Evolutionary conservation across 2,797 vertebrate species (phyloP).

Genomic region (Eulemur mongoz): DNA sequence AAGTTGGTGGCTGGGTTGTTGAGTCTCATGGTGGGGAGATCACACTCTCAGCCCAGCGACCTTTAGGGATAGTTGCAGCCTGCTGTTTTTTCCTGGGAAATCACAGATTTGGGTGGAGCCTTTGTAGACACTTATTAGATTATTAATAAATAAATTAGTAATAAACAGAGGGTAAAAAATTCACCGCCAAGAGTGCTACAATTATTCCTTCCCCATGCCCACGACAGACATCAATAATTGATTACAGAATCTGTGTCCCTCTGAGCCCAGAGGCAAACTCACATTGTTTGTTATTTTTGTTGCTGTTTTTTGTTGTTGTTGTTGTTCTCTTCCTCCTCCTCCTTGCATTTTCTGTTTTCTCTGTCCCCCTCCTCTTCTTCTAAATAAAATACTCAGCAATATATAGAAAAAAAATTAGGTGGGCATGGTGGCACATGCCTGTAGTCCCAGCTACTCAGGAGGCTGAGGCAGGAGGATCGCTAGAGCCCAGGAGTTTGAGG

Average conservation of each 20-base stretch:
- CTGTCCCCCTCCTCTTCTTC: neutral
- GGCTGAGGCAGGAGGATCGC: too few species aligned
- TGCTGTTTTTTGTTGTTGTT: fast-evolving
- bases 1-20: fast-evolving
- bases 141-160: neutral
- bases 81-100: neutral
- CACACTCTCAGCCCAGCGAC: neutral
- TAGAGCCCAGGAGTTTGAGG: too few species aligned
- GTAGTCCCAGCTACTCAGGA: too few species aligned
- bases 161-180: neutral
- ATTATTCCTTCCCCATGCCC: fast-evolving
- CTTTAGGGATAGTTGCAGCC: neutral
- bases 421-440: too few species aligned
- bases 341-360: fast-evolving
- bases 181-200: neutral
- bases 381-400: neutral
- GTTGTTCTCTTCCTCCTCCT: too few species aligned
- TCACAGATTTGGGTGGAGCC: neutral
- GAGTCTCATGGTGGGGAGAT: neutral
- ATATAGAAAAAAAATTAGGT: too few species aligned
- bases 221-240: neutral
- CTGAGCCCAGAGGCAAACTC: neutral
- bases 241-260: neutral
- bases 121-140: neutral
- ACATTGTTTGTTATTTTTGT: too few species aligned